phyloP scores from a whole-genome alignment of 2,113 vertebrate species.

The Ondatra zibethicus region DNA sequence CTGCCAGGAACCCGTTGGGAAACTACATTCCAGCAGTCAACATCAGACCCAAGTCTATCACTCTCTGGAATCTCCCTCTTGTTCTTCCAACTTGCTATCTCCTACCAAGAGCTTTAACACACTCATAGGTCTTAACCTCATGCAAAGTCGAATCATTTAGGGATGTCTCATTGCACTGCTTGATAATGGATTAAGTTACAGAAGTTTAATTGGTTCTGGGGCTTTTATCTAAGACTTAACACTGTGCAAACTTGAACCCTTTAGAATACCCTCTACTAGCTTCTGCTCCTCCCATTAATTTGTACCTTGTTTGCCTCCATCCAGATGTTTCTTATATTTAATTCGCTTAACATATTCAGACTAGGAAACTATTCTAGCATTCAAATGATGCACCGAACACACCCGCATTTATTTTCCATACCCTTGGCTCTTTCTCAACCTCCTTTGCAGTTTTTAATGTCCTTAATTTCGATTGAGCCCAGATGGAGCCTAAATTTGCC shows the following conservation, averaged over 20 bases:
- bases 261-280: slow-evolving; percentile 1
- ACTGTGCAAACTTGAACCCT: slow-evolving; percentile 38
- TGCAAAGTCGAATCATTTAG: background rate
- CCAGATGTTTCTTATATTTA: slow-evolving; percentile 75
- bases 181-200: slow-evolving; percentile 39
- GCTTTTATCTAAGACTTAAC: slow-evolving; percentile 53
- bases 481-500: slow-evolving; percentile 70
- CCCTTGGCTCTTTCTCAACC: slow-evolving; percentile 71
- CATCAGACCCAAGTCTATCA: background rate
- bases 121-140: background rate
- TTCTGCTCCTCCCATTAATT: slow-evolving; percentile 63
- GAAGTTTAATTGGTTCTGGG: slow-evolving; percentile 52
- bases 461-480: slow-evolving; percentile 72
- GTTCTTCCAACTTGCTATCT: background rate
- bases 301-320: slow-evolving; percentile 64
- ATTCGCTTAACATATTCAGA: slow-evolving; percentile 75
- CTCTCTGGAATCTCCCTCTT: background rate
- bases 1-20: background rate
- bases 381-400: slow-evolving; percentile 63
- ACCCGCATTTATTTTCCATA: slow-evolving; percentile 71
- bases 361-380: slow-evolving; percentile 62
- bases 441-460: slow-evolving; percentile 63
- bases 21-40: background rate
- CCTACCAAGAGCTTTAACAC: slow-evolving; percentile 4
- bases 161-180: background rate